These are phyloP conservation scores for Aphelenchoides avenae DNA, from an alignment of 1,140 invertebrate genomes.

Conservation along the genomic window DNA sequence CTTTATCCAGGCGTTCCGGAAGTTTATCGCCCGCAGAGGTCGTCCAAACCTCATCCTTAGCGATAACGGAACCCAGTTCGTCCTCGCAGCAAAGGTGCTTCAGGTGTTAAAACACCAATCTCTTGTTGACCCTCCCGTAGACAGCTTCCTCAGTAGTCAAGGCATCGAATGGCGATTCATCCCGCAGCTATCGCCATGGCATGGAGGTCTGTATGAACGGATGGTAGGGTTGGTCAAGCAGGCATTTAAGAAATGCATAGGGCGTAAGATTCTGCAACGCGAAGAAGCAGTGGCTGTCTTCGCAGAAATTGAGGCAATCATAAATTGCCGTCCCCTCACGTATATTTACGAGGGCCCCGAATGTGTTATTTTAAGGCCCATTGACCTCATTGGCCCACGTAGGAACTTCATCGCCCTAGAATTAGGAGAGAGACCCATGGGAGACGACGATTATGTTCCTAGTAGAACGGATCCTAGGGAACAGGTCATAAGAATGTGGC, in stretches of 20 bases:
- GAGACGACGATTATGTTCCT: too few species aligned
- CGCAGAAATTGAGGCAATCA: too few species aligned
- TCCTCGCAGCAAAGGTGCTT: slow-evolving; percentile 48
- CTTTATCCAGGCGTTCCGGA: slow-evolving; percentile 46
- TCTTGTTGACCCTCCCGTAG: neutral
- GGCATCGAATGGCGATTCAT: slow-evolving; percentile 19
- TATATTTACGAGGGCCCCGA: too few species aligned
- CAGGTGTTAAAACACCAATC: slow-evolving; percentile 23
- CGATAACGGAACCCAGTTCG: slow-evolving; percentile 60
- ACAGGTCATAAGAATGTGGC: too few species aligned
- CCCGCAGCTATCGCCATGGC: slow-evolving; percentile 13
- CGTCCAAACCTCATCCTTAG: slow-evolving; percentile 47
- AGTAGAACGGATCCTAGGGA: too few species aligned
- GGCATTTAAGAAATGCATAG: slow-evolving; percentile 15
- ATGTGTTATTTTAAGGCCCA: too few species aligned
- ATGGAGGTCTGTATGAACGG: slow-evolving; percentile 26
- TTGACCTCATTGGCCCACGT: too few species aligned
- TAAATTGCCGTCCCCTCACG: too few species aligned
- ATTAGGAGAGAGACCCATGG: too few species aligned
- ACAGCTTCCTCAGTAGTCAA: too few species aligned
- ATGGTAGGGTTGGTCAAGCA: slow-evolving; percentile 19
- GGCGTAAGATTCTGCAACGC: neutral
- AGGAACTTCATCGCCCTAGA: too few species aligned
- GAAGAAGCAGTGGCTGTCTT: slow-evolving; percentile 19
- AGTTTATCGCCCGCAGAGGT: slow-evolving; percentile 58